Base-by-base conservation (phyloP, 2,113 vertebrate genomes). In the Trichechus manatus region DNA sequence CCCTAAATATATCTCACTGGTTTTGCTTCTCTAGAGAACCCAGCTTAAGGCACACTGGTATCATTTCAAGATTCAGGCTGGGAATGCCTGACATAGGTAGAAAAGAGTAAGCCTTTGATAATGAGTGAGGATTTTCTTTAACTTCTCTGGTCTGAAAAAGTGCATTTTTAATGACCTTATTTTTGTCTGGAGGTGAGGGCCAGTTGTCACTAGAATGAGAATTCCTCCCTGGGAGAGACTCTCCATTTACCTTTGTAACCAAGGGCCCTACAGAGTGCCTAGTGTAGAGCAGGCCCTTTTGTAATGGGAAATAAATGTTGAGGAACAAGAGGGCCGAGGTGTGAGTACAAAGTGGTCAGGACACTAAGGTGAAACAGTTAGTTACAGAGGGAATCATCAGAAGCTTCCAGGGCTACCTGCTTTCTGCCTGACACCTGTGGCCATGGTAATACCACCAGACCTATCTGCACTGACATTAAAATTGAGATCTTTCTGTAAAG, bases 121-220 rank as follows among this genome's bases (percentile, higher is more conserved):
- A 13, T 83, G 31, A 95, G n/a, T 77, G 92, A 8, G 42, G 5
- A 66, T 8, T 78, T 93, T 74, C n/a, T 87, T 95, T 78, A 72
- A 36, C 79, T 89, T 79, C 20, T 93, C 74, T 87, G 4, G 84
- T 96, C 20, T 23, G 33, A 91, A 68, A 91, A 79, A 64, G 53
- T 56, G 31, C 5, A 50, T 82, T 94, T 93, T 74, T 61, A 47
- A 15, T 93, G 9, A 36, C 47, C 53, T 80, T 23, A 47, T 44
- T 25, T 53, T 74, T 39, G 19, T 33, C 31, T 72, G n/a, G 13
- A 64, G 15, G 53, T 47, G 33, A 91, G 14, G 39, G 70, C 7
- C 70, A 42, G 75, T 66, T 93, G 27, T 74, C 88, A 78, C 29
- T 66, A 13, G n/a, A 80, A 64, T 59, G 9, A 25, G 80, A 31